A percentile compares a stretch with the other conserved stretches of the same genome.
These are phyloP conservation scores for Steinernema scapterisci DNA, from an alignment of 2,888 invertebrate genomes.

Conservation along the genomic window DNA sequence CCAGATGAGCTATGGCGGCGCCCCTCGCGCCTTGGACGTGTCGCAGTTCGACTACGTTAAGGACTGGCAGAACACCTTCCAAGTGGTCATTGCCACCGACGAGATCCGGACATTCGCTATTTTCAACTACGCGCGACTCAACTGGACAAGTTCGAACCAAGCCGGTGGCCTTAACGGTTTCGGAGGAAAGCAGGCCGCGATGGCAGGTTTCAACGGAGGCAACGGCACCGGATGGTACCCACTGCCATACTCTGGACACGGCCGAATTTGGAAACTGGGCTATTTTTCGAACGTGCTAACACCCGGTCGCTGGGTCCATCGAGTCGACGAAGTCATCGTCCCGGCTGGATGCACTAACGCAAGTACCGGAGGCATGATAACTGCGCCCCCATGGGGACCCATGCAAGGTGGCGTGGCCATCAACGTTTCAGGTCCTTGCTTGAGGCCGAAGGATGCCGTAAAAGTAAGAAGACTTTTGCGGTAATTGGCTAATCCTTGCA, in stretches of 20 bases:
- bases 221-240: conserved; percentile 77
- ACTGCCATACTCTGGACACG: conserved; percentile 68
- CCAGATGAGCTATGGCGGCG: conserved; percentile 61
- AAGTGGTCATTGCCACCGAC: conserved; percentile 88
- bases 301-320: conserved; percentile 68
- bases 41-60: conserved; percentile 60
- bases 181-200: conserved; percentile 59
- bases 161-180: conserved; percentile 74
- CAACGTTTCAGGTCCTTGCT: conserved; percentile 94
- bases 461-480: conserved; percentile 73
- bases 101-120: conserved; percentile 91
- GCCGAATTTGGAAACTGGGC: conserved; percentile 73
- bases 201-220: conserved; percentile 91
- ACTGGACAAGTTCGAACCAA: conserved; percentile 89
- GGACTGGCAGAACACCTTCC: conserved; percentile 83
- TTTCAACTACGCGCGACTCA: conserved; percentile 87
- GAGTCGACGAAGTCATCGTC: conserved; percentile 54
- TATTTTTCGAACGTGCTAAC: conserved; percentile 65
- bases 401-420: conserved; percentile 94
- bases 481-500: background rate
- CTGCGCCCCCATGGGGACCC: conserved; percentile 89
- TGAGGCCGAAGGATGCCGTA: conserved; percentile 78
- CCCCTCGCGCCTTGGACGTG: conserved; percentile 57
- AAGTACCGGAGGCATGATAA: conserved; percentile 56
- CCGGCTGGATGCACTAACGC: conserved; percentile 62